Evolutionary conservation across 23 tunicate species (phyloP).

Genomic region (Phallusia fumigata): DNA sequence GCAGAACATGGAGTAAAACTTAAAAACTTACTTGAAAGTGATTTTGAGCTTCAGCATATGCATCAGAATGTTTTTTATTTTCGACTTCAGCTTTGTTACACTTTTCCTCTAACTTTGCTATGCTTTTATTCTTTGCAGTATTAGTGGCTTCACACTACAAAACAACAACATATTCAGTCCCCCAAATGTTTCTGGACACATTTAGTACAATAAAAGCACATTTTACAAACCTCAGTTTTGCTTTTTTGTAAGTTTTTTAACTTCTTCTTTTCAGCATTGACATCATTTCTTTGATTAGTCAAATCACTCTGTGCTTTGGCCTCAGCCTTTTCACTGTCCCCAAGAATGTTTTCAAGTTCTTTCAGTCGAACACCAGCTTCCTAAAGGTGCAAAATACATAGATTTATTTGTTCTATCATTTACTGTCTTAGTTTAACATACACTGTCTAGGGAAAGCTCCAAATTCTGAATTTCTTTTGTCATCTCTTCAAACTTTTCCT

Average conservation of each 20-base stretch:
- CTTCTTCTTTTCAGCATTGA: conserved; percentile 71
- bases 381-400: background rate
- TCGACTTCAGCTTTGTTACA: conserved; percentile 53
- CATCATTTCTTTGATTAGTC: conserved; percentile 55
- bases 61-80: conserved; percentile 38
- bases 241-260: conserved; percentile 58
- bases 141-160: conserved; percentile 50
- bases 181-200: background rate
- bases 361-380: conserved; percentile 40
- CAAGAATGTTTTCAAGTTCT: conserved; percentile 47
- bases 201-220: background rate
- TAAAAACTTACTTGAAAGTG: conserved; percentile 57
- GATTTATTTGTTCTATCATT: background rate
- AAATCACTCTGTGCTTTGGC: conserved; percentile 79
- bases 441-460: conserved; percentile 33
- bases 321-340: conserved; percentile 71
- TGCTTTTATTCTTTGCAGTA: conserved; percentile 37
- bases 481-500: conserved; percentile 20
- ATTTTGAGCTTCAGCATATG: conserved; percentile 40
- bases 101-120: conserved; percentile 22
- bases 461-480: conserved; percentile 29
- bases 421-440: background rate
- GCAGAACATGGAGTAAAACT: too few relatives aligned
- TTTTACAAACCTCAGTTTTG: conserved; percentile 45
- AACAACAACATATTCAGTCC: background rate